Percentiles rank a stretch among this genome's conserved stretches.
phyloP scores from a whole-genome alignment of 2,797 vertebrate genomes.

The Salarias fasciatus region DNA sequence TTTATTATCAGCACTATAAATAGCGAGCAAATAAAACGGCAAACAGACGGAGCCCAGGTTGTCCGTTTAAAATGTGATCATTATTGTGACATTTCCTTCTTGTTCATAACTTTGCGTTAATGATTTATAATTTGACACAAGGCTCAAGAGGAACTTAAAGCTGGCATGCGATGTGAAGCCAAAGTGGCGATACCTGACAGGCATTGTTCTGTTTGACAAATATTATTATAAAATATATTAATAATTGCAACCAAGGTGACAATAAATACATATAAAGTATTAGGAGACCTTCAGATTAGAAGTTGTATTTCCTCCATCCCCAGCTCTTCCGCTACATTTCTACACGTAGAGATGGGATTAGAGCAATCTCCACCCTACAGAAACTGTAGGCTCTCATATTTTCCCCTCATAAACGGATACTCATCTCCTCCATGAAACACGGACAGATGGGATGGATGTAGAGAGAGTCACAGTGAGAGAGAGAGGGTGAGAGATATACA shows the following conservation, averaged over 20 bases:
- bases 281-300: background rate
- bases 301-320: constrained; percentile 9
- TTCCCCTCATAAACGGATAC: constrained; percentile 43
- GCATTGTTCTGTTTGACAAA: background rate
- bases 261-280: background rate
- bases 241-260: background rate
- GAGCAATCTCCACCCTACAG: constrained; percentile 36
- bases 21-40: constrained; percentile 52
- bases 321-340: constrained; percentile 25
- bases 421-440: constrained; percentile 62
- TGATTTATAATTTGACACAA: constrained; percentile 26
- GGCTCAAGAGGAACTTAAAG: background rate
- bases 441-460: constrained; percentile 70
- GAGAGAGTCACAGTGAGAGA: constrained; percentile 52
- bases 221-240: background rate
- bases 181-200: background rate
- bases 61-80: constrained; percentile 2
- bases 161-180: background rate
- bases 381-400: constrained; percentile 30
- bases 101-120: constrained; percentile 13
- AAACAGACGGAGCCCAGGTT: constrained; percentile 37
- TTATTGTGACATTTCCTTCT: constrained; percentile 22
- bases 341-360: constrained; percentile 34
- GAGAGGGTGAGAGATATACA: constrained; percentile 54
- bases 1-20: constrained; percentile 61